phyloP scores from a whole-genome alignment of 2,113 vertebrate species.

The Nyctereutes procyonoides region DNA sequence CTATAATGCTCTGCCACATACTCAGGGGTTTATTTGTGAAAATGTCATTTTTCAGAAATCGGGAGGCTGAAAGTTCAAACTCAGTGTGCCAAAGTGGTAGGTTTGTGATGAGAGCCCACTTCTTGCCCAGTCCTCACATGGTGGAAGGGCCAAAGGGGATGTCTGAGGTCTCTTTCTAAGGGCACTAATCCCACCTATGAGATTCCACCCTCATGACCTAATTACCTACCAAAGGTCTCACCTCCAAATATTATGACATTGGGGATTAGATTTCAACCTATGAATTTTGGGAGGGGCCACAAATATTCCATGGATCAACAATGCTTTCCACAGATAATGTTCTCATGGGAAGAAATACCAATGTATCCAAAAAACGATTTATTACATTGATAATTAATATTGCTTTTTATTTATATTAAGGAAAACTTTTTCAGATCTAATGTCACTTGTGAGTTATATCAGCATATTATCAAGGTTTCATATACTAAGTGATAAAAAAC shows the following conservation, averaged over 20 bases:
- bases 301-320: background rate
- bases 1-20: background rate
- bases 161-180: background rate
- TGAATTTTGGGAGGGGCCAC: background rate
- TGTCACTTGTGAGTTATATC: background rate
- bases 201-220: background rate
- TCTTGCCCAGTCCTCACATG: background rate
- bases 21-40: background rate
- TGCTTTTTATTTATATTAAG: background rate
- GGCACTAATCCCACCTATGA: background rate
- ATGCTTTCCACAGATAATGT: background rate
- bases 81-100: background rate
- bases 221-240: background rate
- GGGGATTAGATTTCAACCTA: background rate
- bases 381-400: background rate
- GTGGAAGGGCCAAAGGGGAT: background rate
- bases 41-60: background rate
- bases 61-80: background rate
- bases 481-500: background rate
- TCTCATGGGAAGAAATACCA: background rate
- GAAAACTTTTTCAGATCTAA: background rate
- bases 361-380: background rate
- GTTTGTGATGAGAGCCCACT: background rate
- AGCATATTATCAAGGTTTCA: background rate
- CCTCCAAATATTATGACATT: background rate